Base-by-base conservation (phyloP, 2,888 invertebrate species). In the Deroplatys truncata region DNA sequence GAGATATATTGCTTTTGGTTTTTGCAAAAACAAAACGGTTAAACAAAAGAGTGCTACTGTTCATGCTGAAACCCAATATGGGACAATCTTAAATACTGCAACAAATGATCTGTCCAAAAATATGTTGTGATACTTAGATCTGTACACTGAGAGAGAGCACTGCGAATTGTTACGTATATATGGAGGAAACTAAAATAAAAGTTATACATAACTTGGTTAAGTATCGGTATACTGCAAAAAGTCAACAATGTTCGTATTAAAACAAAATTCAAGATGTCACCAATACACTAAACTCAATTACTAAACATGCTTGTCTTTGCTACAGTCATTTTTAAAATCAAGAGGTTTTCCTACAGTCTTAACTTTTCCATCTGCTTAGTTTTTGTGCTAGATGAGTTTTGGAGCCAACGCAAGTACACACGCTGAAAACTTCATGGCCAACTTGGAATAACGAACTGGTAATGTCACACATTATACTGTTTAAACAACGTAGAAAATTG, bases 401-500 rank as follows among this genome's bases (percentile, higher is more conserved):
- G 25, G 20, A 72, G 25, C 20, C 56, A 72, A 72, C 20, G 56
- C 25, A 72, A 20, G 5, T 20, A 72, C 16, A 25, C 56, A 72
- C 7, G 43, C 43, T 43, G 43, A 13, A 43, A 10, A 35, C 1
- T 20, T 20, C 56, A 20, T 1, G 16, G 20, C 56, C 56, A 72
- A 20, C 56, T 72, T 72, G 56, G 5, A 72, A 7, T 72, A 72
- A 72, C 56, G 20, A 20, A 25, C 25, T 72, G 56, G 25, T 72
- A 72, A 72, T 72, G 56, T 72, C 56, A 72, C 20, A 72, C 25
- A 72, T 72, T 25, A 72, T 72, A 72, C 56, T 72, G 56, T 72
- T 86, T 86, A 72, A 86, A 29, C 72, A 86, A 86, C 72, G 86
- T 86, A 86, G 82, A 86, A 86, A 86, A 86, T 72, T 10, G 56